Evolutionary conservation across 2,113 vertebrate species (phyloP).

Genomic region (Synchiropus splendidus): DNA sequence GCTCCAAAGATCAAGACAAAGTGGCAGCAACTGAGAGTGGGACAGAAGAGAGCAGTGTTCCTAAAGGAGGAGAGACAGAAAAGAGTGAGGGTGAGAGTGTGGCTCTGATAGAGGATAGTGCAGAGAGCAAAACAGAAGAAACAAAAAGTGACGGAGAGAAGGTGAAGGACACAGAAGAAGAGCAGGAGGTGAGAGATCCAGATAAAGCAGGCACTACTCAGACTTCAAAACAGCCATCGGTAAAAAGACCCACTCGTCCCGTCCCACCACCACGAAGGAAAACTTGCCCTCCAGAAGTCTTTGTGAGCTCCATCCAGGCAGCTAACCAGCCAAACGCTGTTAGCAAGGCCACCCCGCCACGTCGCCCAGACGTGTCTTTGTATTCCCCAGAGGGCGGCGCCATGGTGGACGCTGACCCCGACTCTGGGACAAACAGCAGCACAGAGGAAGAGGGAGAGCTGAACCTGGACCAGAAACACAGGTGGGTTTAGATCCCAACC

Average conservation of each 20-base stretch:
- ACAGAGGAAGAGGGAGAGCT: constrained; percentile 81
- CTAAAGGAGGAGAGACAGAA: constrained; percentile 16
- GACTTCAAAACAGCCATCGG: not conserved
- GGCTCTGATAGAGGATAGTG: constrained; percentile 10
- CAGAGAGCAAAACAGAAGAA: constrained; percentile 5
- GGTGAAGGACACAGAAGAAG: constrained; percentile 16
- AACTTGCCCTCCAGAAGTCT: constrained; percentile 8
- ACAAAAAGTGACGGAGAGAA: not conserved
- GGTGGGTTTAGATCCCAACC: constrained; percentile 19
- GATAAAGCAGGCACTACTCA: constrained; percentile 26
- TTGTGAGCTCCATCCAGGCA: constrained; percentile 6
- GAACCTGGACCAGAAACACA: constrained; percentile 28
- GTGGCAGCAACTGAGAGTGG: constrained; percentile 24
- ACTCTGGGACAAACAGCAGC: constrained; percentile 88
- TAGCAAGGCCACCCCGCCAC: not conserved
- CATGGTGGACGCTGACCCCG: constrained; percentile 58
- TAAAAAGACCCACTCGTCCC: constrained; percentile 51
- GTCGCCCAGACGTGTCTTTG: constrained; percentile 62
- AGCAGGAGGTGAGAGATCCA: constrained; percentile 4
- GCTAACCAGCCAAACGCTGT: constrained; percentile 17
- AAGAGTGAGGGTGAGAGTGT: constrained; percentile 17
- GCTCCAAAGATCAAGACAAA: constrained; percentile 27
- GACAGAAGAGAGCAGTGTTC: not conserved
- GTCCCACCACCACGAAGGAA: constrained; percentile 76
- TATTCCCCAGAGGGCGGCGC: constrained; percentile 62